Conservation (phyloP, 2,888 invertebrate species). For the Nomada fabriciana region DNA sequence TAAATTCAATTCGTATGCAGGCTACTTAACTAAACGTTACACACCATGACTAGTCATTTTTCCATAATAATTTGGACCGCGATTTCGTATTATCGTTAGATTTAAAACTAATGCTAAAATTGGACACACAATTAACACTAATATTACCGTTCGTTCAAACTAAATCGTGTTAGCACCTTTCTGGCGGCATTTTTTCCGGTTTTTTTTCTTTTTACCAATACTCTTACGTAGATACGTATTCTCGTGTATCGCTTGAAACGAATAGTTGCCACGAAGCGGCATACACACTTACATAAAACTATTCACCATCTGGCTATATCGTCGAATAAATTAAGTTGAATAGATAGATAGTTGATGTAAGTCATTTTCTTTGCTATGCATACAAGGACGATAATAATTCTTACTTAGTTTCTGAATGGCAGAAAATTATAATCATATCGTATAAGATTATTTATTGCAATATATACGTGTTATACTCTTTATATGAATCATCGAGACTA, state of each 20-base stretch:
- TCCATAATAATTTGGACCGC: conserved; percentile 19
- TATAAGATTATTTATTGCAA: conserved; percentile 20
- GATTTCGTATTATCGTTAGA: not conserved
- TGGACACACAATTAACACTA: conserved; percentile 26
- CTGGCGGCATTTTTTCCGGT: conserved; percentile 20
- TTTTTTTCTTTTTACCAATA: conserved; percentile 1
- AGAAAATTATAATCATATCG: conserved; percentile 14
- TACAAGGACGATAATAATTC: conserved; percentile 3
- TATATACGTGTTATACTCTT: conserved; percentile 11
- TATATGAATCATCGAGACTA: conserved; percentile 20
- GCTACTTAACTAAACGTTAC: conserved; percentile 1
- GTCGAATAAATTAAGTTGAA: conserved; percentile 14
- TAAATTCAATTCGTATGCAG: not conserved
- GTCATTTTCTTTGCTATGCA: conserved; percentile 1
- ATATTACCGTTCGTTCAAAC: conserved; percentile 14
- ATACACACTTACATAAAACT: conserved; percentile 12
- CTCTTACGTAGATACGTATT: not conserved
- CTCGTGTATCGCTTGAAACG: conserved; percentile 6
- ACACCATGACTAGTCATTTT: not conserved
- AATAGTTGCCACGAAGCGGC: conserved; percentile 12
- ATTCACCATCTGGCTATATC: conserved; percentile 2
- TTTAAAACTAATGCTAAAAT: conserved; percentile 24
- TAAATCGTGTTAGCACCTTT: conserved; percentile 43
- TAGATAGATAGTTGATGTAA: conserved; percentile 14
- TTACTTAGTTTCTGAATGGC: conserved; percentile 19